These are phyloP conservation scores for Tenrec ecaudatus DNA, from an alignment of 2,113 vertebrate genomes.

Conservation along the genomic window DNA sequence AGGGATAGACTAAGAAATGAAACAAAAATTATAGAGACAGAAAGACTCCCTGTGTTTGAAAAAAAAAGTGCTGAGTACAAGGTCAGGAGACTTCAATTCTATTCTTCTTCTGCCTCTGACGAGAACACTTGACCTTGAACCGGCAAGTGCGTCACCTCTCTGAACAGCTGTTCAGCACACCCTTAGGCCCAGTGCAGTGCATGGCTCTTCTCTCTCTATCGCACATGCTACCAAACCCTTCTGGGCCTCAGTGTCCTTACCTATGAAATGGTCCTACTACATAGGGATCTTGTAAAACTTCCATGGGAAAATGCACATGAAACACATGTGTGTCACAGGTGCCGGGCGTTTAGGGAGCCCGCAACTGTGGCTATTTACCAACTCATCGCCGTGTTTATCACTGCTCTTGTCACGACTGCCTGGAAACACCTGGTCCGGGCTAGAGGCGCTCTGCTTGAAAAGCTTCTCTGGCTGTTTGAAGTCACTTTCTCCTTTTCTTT, in stretches of 20 bases:
- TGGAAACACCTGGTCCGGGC: background rate
- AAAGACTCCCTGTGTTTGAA: conserved; percentile 63
- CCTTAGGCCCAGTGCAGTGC: background rate
- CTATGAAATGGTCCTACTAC: conserved; percentile 22
- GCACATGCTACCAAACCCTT: background rate
- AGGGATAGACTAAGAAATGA: conserved; percentile 37
- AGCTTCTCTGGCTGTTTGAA: conserved; percentile 32
- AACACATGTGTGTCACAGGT: background rate
- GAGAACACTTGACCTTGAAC: conserved; percentile 39
- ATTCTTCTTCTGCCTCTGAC: conserved; percentile 5
- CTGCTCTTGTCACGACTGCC: background rate
- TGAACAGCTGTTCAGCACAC: background rate
- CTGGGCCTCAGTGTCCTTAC: conserved; percentile 27
- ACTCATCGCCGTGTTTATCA: background rate
- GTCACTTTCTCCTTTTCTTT: background rate
- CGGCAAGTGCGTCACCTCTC: conserved; percentile 30
- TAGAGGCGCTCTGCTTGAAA: background rate
- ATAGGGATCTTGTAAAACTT: background rate
- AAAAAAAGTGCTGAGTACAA: conserved; percentile 47
- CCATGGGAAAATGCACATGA: conserved; percentile 20
- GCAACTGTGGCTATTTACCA: background rate
- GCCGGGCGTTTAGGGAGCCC: background rate
- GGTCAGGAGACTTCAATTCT: conserved; percentile 43
- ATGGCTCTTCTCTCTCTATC: background rate
- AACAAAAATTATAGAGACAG: conserved; percentile 55